These are phyloP conservation scores for Pipistrellus pipistrellus DNA, from an alignment of 2,797 vertebrate genomes.

Conservation along the genomic window DNA sequence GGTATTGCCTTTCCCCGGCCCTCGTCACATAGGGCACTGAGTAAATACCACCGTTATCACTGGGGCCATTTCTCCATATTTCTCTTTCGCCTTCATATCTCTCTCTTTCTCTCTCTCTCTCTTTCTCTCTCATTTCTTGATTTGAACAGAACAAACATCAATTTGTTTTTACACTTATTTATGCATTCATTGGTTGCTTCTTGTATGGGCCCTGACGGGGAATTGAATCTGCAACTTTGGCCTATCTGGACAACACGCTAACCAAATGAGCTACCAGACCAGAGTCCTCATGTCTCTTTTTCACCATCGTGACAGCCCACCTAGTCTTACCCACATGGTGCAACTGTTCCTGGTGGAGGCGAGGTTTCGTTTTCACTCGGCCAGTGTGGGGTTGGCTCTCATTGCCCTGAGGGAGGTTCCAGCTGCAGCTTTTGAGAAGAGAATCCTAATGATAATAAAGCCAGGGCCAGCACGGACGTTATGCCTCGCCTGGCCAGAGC, in stretches of 20 bases:
- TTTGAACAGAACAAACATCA: not conserved
- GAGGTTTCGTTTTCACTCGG: not conserved
- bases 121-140: not conserved
- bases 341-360: too few species aligned
- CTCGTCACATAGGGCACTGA: not conserved
- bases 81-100: not conserved
- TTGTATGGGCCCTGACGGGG: not conserved
- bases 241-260: not conserved
- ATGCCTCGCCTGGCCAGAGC: rapidly evolving
- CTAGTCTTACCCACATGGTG: not conserved
- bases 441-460: not conserved
- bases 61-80: not conserved
- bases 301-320: not conserved
- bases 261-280: not conserved
- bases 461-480: too few species aligned
- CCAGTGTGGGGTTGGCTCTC: not conserved
- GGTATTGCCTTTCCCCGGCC: not conserved
- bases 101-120: not conserved
- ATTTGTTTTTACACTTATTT: not conserved
- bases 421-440: not conserved
- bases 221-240: not conserved
- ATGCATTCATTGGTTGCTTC: not conserved
- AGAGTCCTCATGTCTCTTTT: not conserved
- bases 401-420: rapidly evolving
- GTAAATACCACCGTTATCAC: not conserved